Evolutionary conservation across 2,113 vertebrate species (phyloP).

Genomic region (Apteryx owenii): DNA sequence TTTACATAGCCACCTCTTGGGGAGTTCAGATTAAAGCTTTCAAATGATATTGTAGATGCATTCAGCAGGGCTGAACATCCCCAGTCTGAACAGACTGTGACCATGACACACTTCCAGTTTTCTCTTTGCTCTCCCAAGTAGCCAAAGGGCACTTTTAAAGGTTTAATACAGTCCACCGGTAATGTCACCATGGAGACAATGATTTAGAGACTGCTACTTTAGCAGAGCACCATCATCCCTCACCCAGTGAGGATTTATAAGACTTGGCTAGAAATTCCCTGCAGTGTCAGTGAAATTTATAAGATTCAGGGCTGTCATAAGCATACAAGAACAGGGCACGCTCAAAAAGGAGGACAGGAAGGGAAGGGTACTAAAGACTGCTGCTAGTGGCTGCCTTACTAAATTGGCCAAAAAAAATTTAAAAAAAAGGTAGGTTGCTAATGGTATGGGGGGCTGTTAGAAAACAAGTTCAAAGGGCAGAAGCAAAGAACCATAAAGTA

Average conservation of each 20-base stretch:
- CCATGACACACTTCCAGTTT: neutral
- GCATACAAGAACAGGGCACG: neutral
- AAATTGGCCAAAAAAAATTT: too few species aligned
- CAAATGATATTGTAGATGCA: neutral
- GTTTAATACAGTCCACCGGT: neutral
- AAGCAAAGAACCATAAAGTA: neutral
- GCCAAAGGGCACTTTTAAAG: slow-evolving; percentile 5
- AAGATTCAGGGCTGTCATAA: neutral
- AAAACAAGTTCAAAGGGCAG: neutral
- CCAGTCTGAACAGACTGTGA: neutral
- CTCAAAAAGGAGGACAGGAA: neutral
- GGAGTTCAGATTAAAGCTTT: slow-evolving; percentile 2
- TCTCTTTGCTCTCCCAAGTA: neutral
- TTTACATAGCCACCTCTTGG: slow-evolving; percentile 9
- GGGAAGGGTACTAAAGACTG: neutral
- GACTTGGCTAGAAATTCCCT: neutral
- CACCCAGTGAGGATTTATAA: neutral
- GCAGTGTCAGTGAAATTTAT: neutral
- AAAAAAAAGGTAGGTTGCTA: neutral
- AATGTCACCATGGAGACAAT: slow-evolving; percentile 25
- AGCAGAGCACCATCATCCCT: neutral
- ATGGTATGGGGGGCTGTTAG: accelerated
- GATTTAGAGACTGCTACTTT: neutral
- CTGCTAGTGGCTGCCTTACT: neutral
- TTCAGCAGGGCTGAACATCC: neutral